A percentile compares a stretch with the other conserved stretches of the same genome.
These are phyloP conservation scores for Rhopalosiphum maidis DNA, from an alignment of 1,140 invertebrate species.

Conservation along the genomic window DNA sequence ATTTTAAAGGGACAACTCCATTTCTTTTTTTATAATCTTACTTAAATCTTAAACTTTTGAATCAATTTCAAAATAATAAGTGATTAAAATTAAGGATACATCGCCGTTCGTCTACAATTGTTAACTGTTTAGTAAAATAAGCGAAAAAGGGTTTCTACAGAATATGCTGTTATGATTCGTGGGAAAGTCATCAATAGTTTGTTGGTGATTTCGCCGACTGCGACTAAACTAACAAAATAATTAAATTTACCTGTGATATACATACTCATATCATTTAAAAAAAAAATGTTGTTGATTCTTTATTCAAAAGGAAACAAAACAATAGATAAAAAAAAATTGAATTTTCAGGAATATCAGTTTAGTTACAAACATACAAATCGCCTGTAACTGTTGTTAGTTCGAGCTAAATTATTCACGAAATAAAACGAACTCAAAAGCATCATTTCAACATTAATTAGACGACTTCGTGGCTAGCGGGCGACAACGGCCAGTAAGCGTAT, in stretches of 20 bases:
- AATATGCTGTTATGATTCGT: not conserved
- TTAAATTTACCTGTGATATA: not conserved
- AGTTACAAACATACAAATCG: not conserved
- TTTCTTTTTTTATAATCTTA: not conserved
- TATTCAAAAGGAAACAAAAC: not conserved
- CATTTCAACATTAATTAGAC: not conserved
- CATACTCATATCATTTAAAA: not conserved
- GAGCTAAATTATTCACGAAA: not conserved
- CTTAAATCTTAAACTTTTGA: not conserved
- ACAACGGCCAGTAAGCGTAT: too few species aligned
- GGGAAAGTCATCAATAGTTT: not conserved
- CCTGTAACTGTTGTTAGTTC: fast-evolving
- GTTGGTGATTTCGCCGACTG: not conserved
- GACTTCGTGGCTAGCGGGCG: not conserved
- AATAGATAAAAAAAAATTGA: not conserved
- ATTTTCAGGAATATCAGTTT: not conserved
- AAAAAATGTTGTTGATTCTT: not conserved
- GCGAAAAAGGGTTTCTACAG: not conserved
- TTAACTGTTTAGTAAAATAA: not conserved
- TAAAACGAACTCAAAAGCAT: not conserved
- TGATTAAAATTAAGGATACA: not conserved
- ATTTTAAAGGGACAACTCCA: not conserved
- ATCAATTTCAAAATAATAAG: not conserved
- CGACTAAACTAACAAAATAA: not conserved
- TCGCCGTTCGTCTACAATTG: not conserved